Conservation (phyloP, 2,888 invertebrate genomes). For the Laothoe populi region DNA sequence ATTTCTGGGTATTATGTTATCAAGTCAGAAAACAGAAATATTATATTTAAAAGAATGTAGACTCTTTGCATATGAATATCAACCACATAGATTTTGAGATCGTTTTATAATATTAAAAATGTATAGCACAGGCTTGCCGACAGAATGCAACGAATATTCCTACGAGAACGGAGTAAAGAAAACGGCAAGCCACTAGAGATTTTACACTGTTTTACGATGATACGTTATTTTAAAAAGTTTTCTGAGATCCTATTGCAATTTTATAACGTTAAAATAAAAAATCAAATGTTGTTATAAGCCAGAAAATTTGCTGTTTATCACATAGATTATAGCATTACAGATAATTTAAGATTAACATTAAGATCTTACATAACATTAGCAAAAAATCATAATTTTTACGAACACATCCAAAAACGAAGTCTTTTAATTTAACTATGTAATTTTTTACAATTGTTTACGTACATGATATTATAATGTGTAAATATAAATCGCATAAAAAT, state of each 20-base stretch:
- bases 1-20: too few relatives aligned
- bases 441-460: too few relatives aligned
- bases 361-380: too few relatives aligned
- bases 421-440: too few relatives aligned
- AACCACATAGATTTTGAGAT: slow-evolving; percentile 26
- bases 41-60: slow-evolving; percentile 25
- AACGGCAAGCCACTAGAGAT: slow-evolving; percentile 56
- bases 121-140: slow-evolving; percentile 43
- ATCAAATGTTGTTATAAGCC: too few relatives aligned
- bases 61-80: slow-evolving; percentile 36
- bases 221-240: slow-evolving; percentile 50
- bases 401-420: too few relatives aligned
- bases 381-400: too few relatives aligned
- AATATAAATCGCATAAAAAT: neutral
- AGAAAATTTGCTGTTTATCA: too few relatives aligned
- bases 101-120: slow-evolving; percentile 57
- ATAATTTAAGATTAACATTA: too few relatives aligned
- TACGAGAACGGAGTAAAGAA: slow-evolving; percentile 50
- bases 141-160: slow-evolving; percentile 45
- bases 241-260: slow-evolving; percentile 39
- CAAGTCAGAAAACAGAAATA: neutral
- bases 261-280: slow-evolving; percentile 20
- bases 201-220: slow-evolving; percentile 51
- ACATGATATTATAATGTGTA: neutral
- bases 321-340: too few relatives aligned